Conservation (phyloP, 2,113 vertebrate species). For the human (Homo sapiens) region GRCh38 chr3:4914001-4914500, state of each 20-base stretch:
- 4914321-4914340: neutral
- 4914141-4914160: neutral
- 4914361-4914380: neutral
- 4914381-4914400: neutral
- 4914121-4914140: neutral
- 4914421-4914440: neutral
- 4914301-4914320: neutral
- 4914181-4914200: neutral
- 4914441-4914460: neutral
- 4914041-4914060: too few relatives aligned
- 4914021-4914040: too few relatives aligned
- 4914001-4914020: too few relatives aligned
- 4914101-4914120: neutral
- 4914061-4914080: neutral
- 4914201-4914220: neutral
- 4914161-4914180: neutral
- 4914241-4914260: neutral
- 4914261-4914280: neutral
- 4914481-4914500: constrained; percentile 40
- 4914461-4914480: neutral
- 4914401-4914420: neutral
- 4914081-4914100: neutral
- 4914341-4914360: neutral
- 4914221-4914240: neutral
- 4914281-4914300: neutral